These are phyloP conservation scores for Stegodyphus mimosarum DNA, from an alignment of 1,140 invertebrate genomes.

Conservation along the genomic window DNA sequence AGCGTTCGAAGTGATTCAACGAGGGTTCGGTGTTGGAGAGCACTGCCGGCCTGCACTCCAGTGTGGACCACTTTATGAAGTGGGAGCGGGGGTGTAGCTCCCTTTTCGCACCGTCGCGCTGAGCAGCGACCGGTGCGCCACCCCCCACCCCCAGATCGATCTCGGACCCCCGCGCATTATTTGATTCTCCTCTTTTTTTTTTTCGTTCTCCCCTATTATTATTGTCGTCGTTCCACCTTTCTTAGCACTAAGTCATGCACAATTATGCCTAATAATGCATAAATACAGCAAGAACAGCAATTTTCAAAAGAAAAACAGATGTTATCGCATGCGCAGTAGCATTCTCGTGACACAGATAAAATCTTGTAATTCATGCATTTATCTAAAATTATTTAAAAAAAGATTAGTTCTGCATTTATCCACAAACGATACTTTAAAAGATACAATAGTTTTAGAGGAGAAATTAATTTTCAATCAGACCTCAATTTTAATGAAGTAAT, in stretches of 20 bases:
- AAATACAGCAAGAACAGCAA: not conserved
- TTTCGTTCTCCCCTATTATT: not conserved
- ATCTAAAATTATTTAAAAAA: no score
- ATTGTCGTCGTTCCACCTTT: not conserved
- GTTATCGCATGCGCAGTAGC: not conserved
- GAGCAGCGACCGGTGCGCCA: slow-evolving; percentile 42
- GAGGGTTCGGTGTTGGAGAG: slow-evolving; percentile 6
- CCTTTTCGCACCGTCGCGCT: slow-evolving; percentile 42
- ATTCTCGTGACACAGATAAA: not conserved
- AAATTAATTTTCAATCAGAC: no score
- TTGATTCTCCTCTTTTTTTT: slow-evolving; percentile 6
- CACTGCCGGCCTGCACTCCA: slow-evolving; percentile 6
- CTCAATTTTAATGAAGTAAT: no score
- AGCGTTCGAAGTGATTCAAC: not conserved
- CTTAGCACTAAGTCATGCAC: not conserved
- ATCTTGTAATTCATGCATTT: not conserved
- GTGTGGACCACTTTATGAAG: slow-evolving; percentile 38
- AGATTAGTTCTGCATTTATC: no score
- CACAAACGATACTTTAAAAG: no score
- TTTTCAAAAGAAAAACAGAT: not conserved
- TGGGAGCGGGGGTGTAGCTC: slow-evolving; percentile 31
- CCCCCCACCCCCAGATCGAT: slow-evolving; percentile 44
- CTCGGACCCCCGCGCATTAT: slow-evolving; percentile 17
- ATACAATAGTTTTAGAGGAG: no score
- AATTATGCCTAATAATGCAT: not conserved